phyloP scores from a whole-genome alignment of 2,797 vertebrate species.

The Poliocrania exsul region DNA sequence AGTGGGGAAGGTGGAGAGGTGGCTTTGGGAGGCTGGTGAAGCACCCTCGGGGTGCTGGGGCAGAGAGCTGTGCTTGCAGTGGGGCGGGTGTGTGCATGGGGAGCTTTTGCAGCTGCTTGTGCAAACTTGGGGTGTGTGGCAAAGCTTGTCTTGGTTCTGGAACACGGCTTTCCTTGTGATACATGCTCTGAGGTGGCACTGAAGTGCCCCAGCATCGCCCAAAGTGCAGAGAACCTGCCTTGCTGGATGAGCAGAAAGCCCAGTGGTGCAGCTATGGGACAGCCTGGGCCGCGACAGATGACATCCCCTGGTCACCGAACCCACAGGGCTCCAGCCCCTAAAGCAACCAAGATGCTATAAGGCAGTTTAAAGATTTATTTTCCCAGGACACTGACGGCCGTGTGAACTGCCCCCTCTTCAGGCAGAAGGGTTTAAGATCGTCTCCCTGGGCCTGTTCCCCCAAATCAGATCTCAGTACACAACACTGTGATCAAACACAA shows the following conservation, averaged over 20 bases:
- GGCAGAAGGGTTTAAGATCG: not conserved
- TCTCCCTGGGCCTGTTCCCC: not conserved
- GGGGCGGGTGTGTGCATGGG: not conserved
- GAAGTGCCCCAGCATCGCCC: accelerated
- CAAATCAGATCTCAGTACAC: not conserved
- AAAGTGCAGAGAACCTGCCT: not conserved
- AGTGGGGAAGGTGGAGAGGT: not conserved
- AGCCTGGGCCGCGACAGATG: not conserved
- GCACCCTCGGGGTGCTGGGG: not conserved
- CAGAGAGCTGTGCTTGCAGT: not conserved
- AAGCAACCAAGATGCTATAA: not conserved
- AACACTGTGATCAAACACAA: not conserved
- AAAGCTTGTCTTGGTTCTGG: not conserved
- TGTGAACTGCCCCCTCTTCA: not conserved
- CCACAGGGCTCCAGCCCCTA: not conserved
- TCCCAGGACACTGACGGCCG: accelerated
- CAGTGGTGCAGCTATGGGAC: not conserved
- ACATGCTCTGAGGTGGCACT: accelerated
- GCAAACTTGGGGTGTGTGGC: not conserved
- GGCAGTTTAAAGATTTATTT: not conserved
- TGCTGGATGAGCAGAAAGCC: not conserved
- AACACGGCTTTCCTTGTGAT: accelerated
- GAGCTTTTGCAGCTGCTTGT: not conserved
- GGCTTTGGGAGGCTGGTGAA: not conserved
- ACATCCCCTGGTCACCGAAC: not conserved